phyloP scores from a whole-genome alignment of 1,140 invertebrate species.

The Brachionus paranguensis region DNA sequence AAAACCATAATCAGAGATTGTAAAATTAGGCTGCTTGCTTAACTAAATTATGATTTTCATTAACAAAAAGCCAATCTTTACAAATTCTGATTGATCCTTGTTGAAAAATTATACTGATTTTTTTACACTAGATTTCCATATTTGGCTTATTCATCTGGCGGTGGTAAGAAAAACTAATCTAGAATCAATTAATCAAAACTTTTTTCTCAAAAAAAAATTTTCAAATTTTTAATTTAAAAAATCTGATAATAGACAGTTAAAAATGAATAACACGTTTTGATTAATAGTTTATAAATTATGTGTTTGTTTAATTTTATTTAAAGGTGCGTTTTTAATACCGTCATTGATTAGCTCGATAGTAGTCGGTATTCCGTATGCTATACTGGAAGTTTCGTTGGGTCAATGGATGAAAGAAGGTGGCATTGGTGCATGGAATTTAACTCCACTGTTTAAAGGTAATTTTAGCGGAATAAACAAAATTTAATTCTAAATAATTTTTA shows the following conservation, averaged over 20 bases:
- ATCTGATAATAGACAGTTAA: not conserved
- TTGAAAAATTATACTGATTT: not conserved
- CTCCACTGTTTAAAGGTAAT: slow-evolving; percentile 82
- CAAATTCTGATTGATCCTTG: not conserved
- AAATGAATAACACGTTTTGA: not conserved
- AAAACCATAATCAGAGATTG: slow-evolving; percentile 42
- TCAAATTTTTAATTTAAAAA: not conserved
- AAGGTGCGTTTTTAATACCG: slow-evolving; percentile 41
- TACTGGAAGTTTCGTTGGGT: slow-evolving; percentile 41
- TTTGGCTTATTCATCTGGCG: slow-evolving; percentile 38
- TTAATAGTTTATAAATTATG: not conserved
- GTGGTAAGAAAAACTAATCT: not conserved
- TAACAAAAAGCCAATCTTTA: not conserved
- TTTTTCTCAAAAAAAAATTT: not conserved
- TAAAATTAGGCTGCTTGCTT: not conserved
- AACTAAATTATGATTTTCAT: not conserved
- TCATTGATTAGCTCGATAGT: slow-evolving; percentile 36
- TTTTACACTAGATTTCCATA: slow-evolving; percentile 20
- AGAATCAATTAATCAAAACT: not conserved
- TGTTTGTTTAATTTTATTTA: not conserved
- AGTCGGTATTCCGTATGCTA: slow-evolving; percentile 40
- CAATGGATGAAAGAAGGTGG: slow-evolving; percentile 70
- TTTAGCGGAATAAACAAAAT: slow-evolving; percentile 15
- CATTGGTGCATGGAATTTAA: slow-evolving; percentile 91
- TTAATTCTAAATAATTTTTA: slow-evolving; percentile 31